A percentile compares a stretch with the other conserved stretches of the same genome.
Conservation (phyloP, 2,113 vertebrate genomes). For the Charadrius vociferus region DNA sequence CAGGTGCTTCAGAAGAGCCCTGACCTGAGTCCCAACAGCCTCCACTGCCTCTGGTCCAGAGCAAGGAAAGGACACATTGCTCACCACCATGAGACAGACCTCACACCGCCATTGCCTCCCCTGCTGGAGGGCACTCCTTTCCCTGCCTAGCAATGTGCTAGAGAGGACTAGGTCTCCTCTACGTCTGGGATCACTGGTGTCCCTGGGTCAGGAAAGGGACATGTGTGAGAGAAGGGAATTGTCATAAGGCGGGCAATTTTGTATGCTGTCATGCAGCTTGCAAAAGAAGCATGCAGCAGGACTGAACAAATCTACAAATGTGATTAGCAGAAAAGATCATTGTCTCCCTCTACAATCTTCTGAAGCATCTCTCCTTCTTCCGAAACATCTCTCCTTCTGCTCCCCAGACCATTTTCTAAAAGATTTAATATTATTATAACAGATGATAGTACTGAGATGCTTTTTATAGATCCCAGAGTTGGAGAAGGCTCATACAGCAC, state of each 20-base stretch:
- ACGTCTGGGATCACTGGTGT: fast-evolving
- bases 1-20: not conserved
- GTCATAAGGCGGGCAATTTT: not conserved
- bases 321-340: not conserved
- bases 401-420: not conserved
- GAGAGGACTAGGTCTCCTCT: not conserved
- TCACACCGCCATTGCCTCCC: fast-evolving
- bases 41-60: not conserved
- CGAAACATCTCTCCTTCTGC: not conserved
- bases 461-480: not conserved
- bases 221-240: not conserved
- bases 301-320: not conserved
- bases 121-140: not conserved
- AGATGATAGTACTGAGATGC: not conserved
- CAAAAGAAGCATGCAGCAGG: not conserved
- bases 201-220: not conserved
- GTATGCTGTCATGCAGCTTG: not conserved
- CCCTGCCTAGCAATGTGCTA: not conserved
- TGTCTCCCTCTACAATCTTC: not conserved
- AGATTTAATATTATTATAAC: not conserved
- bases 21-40: not conserved
- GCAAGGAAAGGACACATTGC: not conserved
- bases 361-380: not conserved
- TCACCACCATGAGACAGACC: fast-evolving
- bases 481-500: not conserved